A percentile compares a stretch with the other conserved stretches of the same genome.
These are phyloP conservation scores for Sturmia bella DNA, from an alignment of 2,888 invertebrate species.

Conservation along the genomic window DNA sequence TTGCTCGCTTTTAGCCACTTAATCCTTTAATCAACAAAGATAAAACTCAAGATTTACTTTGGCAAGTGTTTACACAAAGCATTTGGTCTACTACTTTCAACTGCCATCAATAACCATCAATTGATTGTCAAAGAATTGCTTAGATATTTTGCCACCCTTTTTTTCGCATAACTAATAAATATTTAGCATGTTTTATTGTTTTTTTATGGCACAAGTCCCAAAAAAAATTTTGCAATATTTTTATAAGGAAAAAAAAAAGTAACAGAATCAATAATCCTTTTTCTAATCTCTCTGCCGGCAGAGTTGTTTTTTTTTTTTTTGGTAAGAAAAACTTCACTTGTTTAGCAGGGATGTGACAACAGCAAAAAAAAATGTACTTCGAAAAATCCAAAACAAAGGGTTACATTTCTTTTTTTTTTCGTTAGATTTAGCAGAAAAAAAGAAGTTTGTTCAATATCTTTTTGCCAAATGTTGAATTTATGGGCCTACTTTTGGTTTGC, in stretches of 20 bases:
- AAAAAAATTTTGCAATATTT: constrained; percentile 15
- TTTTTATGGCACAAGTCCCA: constrained; percentile 51
- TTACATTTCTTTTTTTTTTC: constrained; percentile 26
- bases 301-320: not conserved
- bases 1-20: constrained; percentile 9
- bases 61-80: constrained; percentile 51
- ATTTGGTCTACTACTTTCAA: constrained; percentile 41
- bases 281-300: constrained; percentile 14
- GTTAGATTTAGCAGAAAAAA: constrained; percentile 29
- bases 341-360: not conserved
- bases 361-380: constrained; percentile 6
- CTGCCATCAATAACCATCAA: constrained; percentile 52
- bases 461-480: constrained; percentile 52
- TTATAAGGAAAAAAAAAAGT: constrained; percentile 1
- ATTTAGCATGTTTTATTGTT: constrained; percentile 26
- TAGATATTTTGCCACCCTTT: constrained; percentile 31
- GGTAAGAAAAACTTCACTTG: too few species aligned
- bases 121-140: constrained; percentile 30
- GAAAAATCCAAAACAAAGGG: constrained; percentile 35
- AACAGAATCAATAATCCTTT: constrained; percentile 29
- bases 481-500: constrained; percentile 39
- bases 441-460: constrained; percentile 57
- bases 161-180: not conserved
- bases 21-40: constrained; percentile 51
- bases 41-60: not conserved